Conservation (phyloP, 2,797 vertebrate genomes). For the Scarus forsteni region DNA sequence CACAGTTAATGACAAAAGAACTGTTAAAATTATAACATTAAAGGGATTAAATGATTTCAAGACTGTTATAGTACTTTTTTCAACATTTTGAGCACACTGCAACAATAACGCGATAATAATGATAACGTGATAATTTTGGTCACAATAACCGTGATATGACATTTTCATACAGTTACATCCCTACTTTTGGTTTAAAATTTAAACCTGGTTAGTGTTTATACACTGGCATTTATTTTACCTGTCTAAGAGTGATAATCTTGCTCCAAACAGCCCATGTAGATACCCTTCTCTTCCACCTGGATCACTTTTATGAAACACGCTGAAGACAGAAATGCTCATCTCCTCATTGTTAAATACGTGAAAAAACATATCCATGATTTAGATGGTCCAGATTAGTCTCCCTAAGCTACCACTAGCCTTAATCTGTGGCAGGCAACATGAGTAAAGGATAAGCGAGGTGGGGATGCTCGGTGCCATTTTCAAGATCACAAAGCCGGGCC, state of each 20-base stretch:
- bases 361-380: slow-evolving; percentile 30
- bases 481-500: slow-evolving; percentile 74
- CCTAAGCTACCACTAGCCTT: slow-evolving; percentile 43
- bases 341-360: slow-evolving; percentile 9
- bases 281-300: not conserved
- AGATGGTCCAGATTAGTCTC: slow-evolving; percentile 44
- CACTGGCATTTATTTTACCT: not conserved
- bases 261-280: not conserved
- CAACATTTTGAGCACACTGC: too few relatives aligned
- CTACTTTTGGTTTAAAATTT: too few relatives aligned
- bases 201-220: not conserved
- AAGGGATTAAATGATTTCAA: too few relatives aligned
- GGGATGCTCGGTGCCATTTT: slow-evolving; percentile 71
- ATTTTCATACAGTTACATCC: too few relatives aligned
- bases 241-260: too few relatives aligned
- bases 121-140: too few relatives aligned
- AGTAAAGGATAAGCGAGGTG: slow-evolving; percentile 39
- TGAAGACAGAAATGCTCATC: not conserved
- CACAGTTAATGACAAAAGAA: too few relatives aligned
- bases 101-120: too few relatives aligned
- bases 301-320: not conserved
- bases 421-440: slow-evolving; percentile 44
- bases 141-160: too few relatives aligned
- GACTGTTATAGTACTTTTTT: too few relatives aligned
- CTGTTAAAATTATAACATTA: too few relatives aligned